Evolutionary conservation across 2,797 vertebrate species (phyloP).

Genomic region (Artibeus lituratus): DNA sequence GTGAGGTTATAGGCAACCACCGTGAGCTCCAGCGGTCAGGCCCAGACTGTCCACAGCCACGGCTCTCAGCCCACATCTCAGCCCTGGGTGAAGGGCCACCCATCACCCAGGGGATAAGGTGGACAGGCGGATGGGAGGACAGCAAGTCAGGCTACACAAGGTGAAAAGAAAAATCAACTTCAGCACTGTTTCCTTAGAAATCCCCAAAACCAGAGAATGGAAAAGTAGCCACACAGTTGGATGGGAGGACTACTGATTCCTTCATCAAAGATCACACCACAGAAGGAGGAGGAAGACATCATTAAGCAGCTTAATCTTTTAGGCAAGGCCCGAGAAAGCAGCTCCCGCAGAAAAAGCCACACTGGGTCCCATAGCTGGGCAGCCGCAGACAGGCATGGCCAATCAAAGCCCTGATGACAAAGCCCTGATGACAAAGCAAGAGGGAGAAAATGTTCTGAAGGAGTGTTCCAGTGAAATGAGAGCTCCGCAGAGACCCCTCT

Average conservation of each 20-base stretch:
- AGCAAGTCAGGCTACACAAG: neutral
- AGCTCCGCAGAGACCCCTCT: neutral
- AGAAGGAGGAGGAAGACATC: neutral
- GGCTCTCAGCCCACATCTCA: neutral
- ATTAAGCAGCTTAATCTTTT: neutral
- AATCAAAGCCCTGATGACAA: neutral
- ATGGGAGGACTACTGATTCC: neutral
- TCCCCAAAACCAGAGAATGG: neutral
- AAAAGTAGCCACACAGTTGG: neutral
- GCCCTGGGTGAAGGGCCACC: neutral
- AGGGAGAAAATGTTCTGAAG: neutral
- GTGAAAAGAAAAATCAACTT: neutral
- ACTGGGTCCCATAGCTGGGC: neutral
- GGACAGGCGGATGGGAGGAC: neutral
- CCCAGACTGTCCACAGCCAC: neutral
- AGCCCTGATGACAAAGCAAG: neutral
- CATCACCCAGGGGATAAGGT: neutral
- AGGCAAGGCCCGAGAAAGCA: neutral
- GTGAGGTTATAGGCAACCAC: neutral
- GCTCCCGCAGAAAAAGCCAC: neutral
- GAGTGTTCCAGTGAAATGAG: neutral
- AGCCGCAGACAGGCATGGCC: neutral
- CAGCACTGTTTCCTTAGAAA: constrained; percentile 56
- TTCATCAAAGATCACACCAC: constrained; percentile 7
- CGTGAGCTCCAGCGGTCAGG: neutral